Evolutionary conservation across 2,888 invertebrate species (phyloP).

Genomic region (Leucozona laternaria): DNA sequence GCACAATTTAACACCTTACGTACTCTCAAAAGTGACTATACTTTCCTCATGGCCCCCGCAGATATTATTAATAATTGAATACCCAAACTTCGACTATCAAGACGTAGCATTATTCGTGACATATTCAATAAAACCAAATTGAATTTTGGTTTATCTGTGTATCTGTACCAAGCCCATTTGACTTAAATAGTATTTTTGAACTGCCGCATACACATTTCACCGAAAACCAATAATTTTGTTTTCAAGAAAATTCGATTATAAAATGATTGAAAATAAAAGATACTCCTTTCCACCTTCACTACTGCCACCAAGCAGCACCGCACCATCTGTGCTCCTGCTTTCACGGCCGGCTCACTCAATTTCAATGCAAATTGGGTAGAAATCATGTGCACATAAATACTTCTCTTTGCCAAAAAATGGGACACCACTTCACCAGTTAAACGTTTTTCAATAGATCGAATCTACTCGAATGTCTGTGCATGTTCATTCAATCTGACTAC

Average conservation of each 20-base stretch:
- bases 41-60: too few relatives aligned
- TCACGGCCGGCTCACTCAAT: constrained; percentile 43
- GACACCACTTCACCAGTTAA: constrained; percentile 64
- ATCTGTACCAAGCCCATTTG: background rate
- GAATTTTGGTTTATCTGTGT: constrained; percentile 1
- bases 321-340: constrained; percentile 3
- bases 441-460: constrained; percentile 64
- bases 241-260: constrained; percentile 34
- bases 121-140: background rate
- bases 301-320: background rate
- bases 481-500: background rate
- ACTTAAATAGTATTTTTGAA: background rate
- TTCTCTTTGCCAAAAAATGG: constrained; percentile 64
- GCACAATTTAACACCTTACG: too few relatives aligned
- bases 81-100: too few relatives aligned
- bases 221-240: background rate
- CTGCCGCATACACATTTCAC: background rate
- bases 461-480: constrained; percentile 55
- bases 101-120: background rate
- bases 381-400: constrained; percentile 54
- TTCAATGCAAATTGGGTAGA: constrained; percentile 65
- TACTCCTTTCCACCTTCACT: background rate
- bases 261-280: constrained; percentile 14
- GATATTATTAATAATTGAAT: too few relatives aligned
- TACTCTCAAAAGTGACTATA: too few relatives aligned